phyloP scores from a whole-genome alignment of 2,888 invertebrate species.

The Ornithoptera priamus region DNA sequence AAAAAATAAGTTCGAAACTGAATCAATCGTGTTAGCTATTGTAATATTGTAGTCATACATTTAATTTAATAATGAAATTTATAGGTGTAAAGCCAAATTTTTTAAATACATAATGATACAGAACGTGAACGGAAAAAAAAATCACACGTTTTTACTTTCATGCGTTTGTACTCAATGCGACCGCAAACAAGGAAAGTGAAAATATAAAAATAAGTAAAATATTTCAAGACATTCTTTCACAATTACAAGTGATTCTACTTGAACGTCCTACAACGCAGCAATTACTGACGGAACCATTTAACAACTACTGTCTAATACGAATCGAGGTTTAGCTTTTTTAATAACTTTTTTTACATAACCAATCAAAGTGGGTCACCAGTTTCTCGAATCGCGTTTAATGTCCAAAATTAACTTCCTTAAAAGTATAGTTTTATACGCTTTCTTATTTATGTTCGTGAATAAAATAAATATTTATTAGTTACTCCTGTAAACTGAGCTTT shows the following conservation, averaged over 20 bases:
- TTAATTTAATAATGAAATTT: no score
- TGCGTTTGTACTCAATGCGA: background rate
- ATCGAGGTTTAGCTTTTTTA: constrained; percentile 43
- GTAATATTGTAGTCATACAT: no score
- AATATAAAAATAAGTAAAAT: constrained; percentile 7
- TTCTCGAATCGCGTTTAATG: constrained; percentile 41
- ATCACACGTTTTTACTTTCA: background rate
- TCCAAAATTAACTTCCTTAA: constrained; percentile 39
- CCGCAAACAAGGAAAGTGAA: background rate
- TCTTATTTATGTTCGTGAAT: constrained; percentile 41
- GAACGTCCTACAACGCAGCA: constrained; percentile 37
- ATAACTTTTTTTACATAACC: constrained; percentile 48
- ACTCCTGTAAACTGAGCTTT: background rate
- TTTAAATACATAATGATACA: background rate
- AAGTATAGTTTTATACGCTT: constrained; percentile 28
- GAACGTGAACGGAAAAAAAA: background rate
- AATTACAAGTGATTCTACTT: constrained; percentile 35
- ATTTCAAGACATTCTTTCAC: constrained; percentile 41
- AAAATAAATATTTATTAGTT: constrained; percentile 35
- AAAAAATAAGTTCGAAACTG: no score
- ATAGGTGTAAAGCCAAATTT: no score
- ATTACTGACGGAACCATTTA: constrained; percentile 40
- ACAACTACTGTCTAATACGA: constrained; percentile 42
- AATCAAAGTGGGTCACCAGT: constrained; percentile 50
- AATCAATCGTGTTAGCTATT: no score